A percentile compares a stretch with the other conserved stretches of the same genome.
Conservation (phyloP, 2,113 vertebrate species). For the Ciconia stormi region DNA sequence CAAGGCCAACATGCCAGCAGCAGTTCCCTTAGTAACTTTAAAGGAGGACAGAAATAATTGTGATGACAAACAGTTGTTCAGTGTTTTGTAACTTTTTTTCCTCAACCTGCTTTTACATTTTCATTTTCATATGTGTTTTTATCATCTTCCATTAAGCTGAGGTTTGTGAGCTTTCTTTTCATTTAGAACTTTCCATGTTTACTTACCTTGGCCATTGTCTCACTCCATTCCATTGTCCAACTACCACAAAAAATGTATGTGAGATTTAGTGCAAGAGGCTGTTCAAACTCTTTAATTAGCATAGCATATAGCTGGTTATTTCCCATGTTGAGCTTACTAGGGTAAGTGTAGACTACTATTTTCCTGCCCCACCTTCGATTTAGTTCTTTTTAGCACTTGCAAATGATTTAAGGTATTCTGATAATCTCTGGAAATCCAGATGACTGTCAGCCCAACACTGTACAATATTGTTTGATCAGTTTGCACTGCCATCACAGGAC, state of each 20-base stretch:
- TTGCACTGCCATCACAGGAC: not conserved
- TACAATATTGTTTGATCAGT: not conserved
- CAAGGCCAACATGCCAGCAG: not conserved
- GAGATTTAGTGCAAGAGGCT: not conserved
- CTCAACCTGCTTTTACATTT: not conserved
- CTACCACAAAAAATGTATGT: not conserved
- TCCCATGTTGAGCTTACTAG: not conserved
- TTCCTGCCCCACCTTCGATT: not conserved
- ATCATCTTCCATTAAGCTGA: not conserved
- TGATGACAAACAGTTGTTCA: not conserved
- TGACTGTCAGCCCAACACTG: not conserved
- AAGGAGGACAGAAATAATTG: not conserved
- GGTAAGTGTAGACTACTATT: not conserved
- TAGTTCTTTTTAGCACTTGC: not conserved
- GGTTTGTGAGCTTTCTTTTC: not conserved
- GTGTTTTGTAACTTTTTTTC: not conserved
- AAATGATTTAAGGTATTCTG: not conserved
- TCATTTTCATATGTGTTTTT: not conserved
- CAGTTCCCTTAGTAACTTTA: not conserved
- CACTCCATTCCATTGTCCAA: not conserved
- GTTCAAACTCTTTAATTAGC: not conserved
- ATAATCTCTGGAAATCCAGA: not conserved
- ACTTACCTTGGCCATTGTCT: not conserved
- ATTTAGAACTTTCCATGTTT: not conserved
- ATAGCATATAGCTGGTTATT: not conserved